phyloP scores from a whole-genome alignment of 37 sponge, comb jelly and placozoan genomes.

The Beroe ovata region DNA sequence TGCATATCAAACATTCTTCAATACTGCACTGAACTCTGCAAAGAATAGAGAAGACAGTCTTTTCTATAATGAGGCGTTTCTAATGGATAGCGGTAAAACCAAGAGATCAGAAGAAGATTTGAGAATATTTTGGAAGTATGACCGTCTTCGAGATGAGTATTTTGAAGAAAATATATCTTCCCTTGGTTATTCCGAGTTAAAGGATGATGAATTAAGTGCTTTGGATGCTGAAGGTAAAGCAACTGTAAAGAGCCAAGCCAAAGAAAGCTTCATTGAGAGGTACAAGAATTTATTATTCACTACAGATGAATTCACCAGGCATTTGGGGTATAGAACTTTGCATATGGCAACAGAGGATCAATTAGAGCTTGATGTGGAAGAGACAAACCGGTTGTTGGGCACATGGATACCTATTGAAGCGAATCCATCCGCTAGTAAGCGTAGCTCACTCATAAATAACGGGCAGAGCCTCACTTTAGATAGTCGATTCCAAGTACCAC shows the following conservation, averaged over 20 bases:
- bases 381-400: neutral
- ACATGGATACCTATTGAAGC: constrained; percentile 22
- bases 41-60: neutral
- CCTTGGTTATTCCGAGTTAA: neutral
- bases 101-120: constrained; percentile 1
- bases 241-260: neutral
- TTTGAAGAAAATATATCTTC: neutral
- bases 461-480: neutral
- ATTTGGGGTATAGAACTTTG: neutral
- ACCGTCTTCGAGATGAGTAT: neutral
- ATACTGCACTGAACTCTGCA: constrained; percentile 1
- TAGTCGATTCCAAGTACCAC: neutral
- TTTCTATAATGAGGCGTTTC: constrained; percentile 21
- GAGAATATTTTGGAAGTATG: constrained; percentile 18
- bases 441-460: neutral
- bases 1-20: constrained; percentile 38
- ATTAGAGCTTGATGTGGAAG: neutral
- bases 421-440: constrained; percentile 24
- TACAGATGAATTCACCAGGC: neutral
- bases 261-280: neutral
- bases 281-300: neutral
- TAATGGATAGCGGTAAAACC: constrained; percentile 8
- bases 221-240: neutral
- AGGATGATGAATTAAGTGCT: no score
- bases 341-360: neutral